These are phyloP conservation scores for Melanotaenia nigrans DNA, from an alignment of 2,797 vertebrate genomes.

Conservation along the genomic window DNA sequence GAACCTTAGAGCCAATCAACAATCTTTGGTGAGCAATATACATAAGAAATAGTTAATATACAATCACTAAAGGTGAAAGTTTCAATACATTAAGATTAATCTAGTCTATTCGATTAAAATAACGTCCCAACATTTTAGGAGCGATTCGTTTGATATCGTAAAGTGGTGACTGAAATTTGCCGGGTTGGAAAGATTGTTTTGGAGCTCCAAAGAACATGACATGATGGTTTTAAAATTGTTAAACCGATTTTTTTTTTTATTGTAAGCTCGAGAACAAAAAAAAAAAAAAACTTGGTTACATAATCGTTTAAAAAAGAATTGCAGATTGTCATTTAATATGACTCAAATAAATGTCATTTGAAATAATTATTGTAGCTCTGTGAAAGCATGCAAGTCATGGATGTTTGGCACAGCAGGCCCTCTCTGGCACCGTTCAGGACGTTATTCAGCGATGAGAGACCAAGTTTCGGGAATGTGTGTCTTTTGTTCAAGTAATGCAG, in stretches of 20 bases:
- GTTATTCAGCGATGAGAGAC: conserved; percentile 46
- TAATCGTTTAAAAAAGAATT: too few species aligned
- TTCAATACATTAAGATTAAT: not conserved
- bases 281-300: too few species aligned
- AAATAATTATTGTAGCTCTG: conserved; percentile 1
- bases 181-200: not conserved
- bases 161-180: not conserved
- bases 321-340: not conserved
- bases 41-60: conserved; percentile 69
- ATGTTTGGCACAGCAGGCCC: conserved; percentile 44
- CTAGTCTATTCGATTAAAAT: not conserved
- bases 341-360: not conserved
- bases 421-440: conserved; percentile 31
- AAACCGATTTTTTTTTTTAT: too few species aligned
- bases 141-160: not conserved
- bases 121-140: not conserved
- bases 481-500: conserved; percentile 77
- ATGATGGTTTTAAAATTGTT: not conserved
- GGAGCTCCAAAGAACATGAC: not conserved
- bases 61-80: conserved; percentile 33
- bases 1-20: conserved; percentile 73
- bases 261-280: too few species aligned
- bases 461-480: conserved; percentile 73
- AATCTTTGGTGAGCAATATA: conserved; percentile 74
- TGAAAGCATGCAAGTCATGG: conserved; percentile 12